Percentiles rank a stretch among this genome's conserved stretches.
These are phyloP conservation scores for Cosmia trapezina DNA, from an alignment of 2,888 invertebrate genomes.

Conservation along the genomic window DNA sequence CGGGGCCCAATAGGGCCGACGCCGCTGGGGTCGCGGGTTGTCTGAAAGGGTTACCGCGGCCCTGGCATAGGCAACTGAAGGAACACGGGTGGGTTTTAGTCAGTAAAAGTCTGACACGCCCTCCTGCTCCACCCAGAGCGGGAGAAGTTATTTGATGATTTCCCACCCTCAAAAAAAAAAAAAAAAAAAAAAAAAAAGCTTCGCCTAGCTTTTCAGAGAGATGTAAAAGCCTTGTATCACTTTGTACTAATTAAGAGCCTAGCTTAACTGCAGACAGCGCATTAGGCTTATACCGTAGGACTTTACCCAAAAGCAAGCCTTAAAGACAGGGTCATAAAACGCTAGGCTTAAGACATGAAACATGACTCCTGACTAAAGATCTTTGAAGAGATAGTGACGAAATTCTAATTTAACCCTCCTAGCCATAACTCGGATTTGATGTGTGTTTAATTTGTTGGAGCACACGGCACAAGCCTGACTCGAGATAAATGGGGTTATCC, in stretches of 20 bases:
- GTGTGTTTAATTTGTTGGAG: constrained; percentile 60
- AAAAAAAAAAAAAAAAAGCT: no score
- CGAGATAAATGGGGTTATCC: constrained; percentile 65
- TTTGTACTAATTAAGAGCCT: constrained; percentile 26
- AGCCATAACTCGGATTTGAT: constrained; percentile 60
- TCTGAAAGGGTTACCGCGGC: no score
- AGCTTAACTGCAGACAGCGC: constrained; percentile 10
- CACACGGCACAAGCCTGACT: constrained; percentile 38
- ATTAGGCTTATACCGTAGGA: constrained; percentile 16
- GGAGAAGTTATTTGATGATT: no score
- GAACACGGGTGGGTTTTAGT: no score
- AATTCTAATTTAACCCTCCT: constrained; percentile 49
- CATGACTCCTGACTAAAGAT: constrained; percentile 24
- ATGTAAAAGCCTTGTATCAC: constrained; percentile 22
- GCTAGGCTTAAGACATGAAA: constrained; percentile 26
- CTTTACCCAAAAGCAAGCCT: constrained; percentile 1
- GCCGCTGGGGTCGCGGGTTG: no score
- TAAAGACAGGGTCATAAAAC: constrained; percentile 18
- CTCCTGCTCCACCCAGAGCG: no score
- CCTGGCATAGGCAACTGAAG: no score
- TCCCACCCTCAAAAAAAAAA: no score
- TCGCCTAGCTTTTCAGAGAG: constrained; percentile 5
- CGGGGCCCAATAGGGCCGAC: no score
- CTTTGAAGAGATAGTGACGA: constrained; percentile 41
- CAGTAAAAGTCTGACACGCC: no score